These are phyloP conservation scores for Chiroxiphia lanceolata DNA, from an alignment of 2,797 vertebrate species.

Conservation along the genomic window DNA sequence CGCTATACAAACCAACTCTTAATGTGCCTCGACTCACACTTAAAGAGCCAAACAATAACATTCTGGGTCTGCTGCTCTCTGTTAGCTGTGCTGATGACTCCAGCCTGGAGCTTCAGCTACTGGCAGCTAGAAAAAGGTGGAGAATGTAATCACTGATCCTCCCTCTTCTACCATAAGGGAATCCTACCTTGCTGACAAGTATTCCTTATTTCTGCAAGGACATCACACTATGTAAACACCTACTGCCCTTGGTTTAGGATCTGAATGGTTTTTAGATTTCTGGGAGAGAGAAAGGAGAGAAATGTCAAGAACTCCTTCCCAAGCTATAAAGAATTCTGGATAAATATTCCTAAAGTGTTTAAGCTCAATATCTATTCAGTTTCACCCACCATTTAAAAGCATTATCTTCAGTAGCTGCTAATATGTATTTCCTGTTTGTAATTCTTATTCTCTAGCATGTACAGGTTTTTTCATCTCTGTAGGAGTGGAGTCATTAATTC, in stretches of 20 bases:
- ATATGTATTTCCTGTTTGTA: neutral
- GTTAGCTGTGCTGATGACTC: neutral
- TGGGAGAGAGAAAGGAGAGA: neutral
- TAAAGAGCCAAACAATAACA: neutral
- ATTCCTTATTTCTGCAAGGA: neutral
- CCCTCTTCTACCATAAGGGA: neutral
- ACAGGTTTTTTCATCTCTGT: neutral
- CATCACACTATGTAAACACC: neutral
- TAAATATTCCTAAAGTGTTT: neutral
- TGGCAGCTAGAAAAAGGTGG: neutral
- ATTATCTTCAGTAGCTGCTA: neutral
- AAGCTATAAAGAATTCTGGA: neutral
- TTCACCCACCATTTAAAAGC: neutral
- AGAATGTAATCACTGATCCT: neutral
- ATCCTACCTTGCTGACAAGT: accelerated
- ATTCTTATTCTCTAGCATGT: neutral
- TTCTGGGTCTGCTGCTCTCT: neutral
- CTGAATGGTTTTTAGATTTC: neutral
- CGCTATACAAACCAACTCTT: neutral
- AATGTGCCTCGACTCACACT: neutral
- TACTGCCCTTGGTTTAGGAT: neutral
- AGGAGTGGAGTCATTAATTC: neutral
- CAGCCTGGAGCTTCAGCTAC: neutral
- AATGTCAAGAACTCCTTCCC: neutral
- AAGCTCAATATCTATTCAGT: neutral